Conservation (phyloP, 2,113 vertebrate species). For the Gyps fulvus region DNA sequence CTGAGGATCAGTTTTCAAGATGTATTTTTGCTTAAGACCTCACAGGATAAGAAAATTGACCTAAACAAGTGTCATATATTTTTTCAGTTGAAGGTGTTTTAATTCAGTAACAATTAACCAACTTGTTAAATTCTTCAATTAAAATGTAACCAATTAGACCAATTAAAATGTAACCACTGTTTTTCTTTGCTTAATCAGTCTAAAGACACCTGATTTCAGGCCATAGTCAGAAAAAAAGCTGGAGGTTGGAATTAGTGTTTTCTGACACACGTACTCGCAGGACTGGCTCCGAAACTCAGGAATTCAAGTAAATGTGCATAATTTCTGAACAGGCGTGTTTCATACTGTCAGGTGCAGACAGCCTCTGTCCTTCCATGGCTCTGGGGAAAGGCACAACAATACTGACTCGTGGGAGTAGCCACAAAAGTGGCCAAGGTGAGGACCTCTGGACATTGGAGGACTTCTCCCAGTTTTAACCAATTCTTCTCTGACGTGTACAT, state of each 20-base stretch:
- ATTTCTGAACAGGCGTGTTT: not conserved
- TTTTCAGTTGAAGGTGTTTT: not conserved
- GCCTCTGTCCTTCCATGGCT: not conserved
- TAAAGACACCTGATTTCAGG: not conserved
- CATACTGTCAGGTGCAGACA: not conserved
- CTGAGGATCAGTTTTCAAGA: not conserved
- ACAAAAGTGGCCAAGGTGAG: not conserved
- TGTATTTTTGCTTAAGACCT: not conserved
- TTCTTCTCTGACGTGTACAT: not conserved
- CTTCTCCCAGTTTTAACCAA: not conserved
- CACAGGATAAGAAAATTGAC: not conserved
- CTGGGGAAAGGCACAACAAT: not conserved
- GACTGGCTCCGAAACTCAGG: not conserved
- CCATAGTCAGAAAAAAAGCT: not conserved
- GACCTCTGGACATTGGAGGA: not conserved
- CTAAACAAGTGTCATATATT: not conserved
- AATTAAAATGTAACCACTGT: constrained; percentile 6
- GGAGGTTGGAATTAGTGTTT: not conserved
- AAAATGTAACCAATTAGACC: constrained; percentile 12
- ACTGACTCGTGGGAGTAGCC: not conserved
- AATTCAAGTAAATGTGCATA: not conserved
- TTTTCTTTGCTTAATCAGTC: not conserved
- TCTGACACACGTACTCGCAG: not conserved
- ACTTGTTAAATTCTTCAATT: not conserved
- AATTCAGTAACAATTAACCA: constrained; percentile 28